Base-by-base conservation (phyloP, 92 coral and sea anemone genomes). In the Actinostola sp. region DNA sequence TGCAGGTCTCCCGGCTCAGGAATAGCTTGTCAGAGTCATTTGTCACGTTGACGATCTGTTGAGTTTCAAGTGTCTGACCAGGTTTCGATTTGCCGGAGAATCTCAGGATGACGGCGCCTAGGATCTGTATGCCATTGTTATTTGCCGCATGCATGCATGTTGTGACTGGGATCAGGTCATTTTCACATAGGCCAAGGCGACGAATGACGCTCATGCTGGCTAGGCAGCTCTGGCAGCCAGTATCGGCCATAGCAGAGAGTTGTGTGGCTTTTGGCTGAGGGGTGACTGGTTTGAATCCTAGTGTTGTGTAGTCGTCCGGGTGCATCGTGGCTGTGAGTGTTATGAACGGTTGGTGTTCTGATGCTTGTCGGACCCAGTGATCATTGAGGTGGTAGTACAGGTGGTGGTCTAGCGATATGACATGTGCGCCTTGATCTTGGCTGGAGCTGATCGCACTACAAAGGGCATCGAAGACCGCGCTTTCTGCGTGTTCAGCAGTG, bases 201-300 rank as follows among this genome's bases (percentile, higher is more conserved):
- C 70, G 61, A 42, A 85, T 48, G 4, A 79, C 65, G 15, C 59
- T 72, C 64, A 73, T 73, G 79, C 90, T 53, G 21, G 85, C 85
- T 2, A 68, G 79, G 82, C 93, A 84, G 75, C 89, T 89, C 67
- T 84, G 89, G 72, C 84, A 84, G 63, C 84, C 87, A 0, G 79
- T 79, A 81, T 84, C 84, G 1, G 93, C 93, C 89, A 84, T 89
- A 1, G 78, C 86, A 2, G 86, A 67, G 29, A 78, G 72, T 64
- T 36, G 58, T 72, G 49, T 52, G 10, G 86, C 12, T 28, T 71
- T 50, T 21, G 55, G 66, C 21, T 24, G 39, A 44, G 81, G 38
- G 52, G 44, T 66, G 61, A 61, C 43, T 12, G 77, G 81, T 16
- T 70, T 55, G 87, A 33, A 81, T 31, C 83, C 88, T 28, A 78